Percentiles rank a stretch among this genome's conserved stretches.
These are phyloP conservation scores for Drosophila stalkeri DNA, from an alignment of 2,888 invertebrate species.

Conservation along the genomic window DNA sequence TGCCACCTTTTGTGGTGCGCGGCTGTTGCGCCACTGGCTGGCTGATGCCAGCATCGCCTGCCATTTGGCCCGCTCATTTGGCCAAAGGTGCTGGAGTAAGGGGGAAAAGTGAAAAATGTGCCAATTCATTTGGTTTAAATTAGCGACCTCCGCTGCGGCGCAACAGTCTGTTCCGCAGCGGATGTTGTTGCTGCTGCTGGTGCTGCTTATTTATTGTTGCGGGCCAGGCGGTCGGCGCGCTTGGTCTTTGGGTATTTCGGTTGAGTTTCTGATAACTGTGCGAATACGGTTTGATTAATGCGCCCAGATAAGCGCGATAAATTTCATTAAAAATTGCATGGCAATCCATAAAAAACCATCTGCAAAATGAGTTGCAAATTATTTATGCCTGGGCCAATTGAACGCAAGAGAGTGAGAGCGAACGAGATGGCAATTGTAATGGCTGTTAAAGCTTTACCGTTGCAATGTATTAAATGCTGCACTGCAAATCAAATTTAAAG, in stretches of 20 bases:
- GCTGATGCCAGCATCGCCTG: conserved; percentile 49
- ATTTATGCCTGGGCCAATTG: conserved; percentile 53
- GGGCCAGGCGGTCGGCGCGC: conserved; percentile 41
- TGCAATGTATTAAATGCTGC: conserved; percentile 49
- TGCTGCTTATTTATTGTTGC: conserved; percentile 58
- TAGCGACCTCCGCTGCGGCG: conserved; percentile 79
- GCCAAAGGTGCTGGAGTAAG: conserved; percentile 17
- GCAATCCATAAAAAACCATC: conserved; percentile 81
- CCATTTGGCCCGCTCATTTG: conserved; percentile 63
- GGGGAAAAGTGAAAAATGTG: conserved; percentile 83
- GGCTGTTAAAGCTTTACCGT: conserved; percentile 27
- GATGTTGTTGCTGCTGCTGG: conserved; percentile 35
- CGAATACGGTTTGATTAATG: conserved; percentile 82
- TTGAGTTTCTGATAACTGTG: conserved; percentile 52
- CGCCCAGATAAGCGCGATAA: conserved; percentile 82
- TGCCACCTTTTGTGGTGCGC: conserved; percentile 49
- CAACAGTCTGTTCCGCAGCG: conserved; percentile 73
- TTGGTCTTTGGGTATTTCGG: conserved; percentile 2
- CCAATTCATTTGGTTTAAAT: conserved; percentile 85
- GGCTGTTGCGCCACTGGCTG: conserved; percentile 19
- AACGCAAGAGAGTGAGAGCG: background rate
- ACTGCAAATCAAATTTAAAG: conserved; percentile 74
- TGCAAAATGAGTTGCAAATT: conserved; percentile 81
- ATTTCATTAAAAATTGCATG: conserved; percentile 81
- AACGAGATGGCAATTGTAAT: conserved; percentile 3